These are phyloP conservation scores for Himantopus leucocephalus DNA, from an alignment of 2,113 vertebrate species.

Conservation along the genomic window DNA sequence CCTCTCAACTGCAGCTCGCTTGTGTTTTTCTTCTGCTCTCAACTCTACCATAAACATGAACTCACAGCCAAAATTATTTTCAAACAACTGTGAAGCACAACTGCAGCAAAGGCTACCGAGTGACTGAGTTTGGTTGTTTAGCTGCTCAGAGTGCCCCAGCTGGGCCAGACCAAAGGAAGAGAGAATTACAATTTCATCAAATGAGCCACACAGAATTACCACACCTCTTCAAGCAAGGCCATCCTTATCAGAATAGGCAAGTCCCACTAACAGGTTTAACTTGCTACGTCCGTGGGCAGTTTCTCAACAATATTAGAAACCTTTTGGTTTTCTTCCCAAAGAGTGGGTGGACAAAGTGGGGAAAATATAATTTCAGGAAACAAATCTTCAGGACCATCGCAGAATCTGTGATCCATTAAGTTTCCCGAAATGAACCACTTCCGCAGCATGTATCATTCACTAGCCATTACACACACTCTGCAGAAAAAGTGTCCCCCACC, in stretches of 20 bases:
- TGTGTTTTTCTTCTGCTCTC: not conserved
- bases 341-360: not conserved
- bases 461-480: not conserved
- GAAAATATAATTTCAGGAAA: not conserved
- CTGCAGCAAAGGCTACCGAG: not conserved
- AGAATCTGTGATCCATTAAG: not conserved
- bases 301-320: not conserved
- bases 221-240: accelerated
- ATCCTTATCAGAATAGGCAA: not conserved
- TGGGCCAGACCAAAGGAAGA: not conserved
- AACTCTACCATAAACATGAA: not conserved
- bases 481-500: not conserved
- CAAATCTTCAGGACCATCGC: not conserved
- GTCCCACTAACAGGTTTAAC: not conserved
- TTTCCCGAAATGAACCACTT: not conserved
- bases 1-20: not conserved
- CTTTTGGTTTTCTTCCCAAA: not conserved
- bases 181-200: not conserved
- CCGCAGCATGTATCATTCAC: not conserved
- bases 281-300: not conserved
- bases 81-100: not conserved
- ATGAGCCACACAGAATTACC: not conserved
- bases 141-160: not conserved
- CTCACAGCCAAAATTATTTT: not conserved
- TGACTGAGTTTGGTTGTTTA: not conserved